A percentile compares a stretch with the other conserved stretches of the same genome.
Conservation (phyloP, 92 coral and sea anemone genomes). For the Ricordea florida region DNA sequence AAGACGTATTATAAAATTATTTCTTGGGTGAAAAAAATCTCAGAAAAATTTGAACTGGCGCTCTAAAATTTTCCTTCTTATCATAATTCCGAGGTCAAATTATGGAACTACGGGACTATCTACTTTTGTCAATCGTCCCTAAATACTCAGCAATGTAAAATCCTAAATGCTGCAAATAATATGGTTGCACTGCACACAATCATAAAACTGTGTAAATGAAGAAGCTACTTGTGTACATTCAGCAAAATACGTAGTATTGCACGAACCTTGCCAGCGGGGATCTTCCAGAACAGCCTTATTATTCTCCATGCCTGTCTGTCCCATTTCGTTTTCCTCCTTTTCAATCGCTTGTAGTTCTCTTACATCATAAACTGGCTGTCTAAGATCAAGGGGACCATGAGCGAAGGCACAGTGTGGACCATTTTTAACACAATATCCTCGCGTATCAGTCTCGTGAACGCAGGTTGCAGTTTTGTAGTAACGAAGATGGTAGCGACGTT, state of each 20-base stretch:
- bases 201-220: conserved; percentile 22
- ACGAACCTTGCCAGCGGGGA: conserved; percentile 99
- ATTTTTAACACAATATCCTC: conserved; percentile 99
- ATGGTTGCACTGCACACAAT: conserved; percentile 13
- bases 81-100: conserved; percentile 36
- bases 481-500: conserved; percentile 99
- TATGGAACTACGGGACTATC: conserved; percentile 11
- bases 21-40: not conserved
- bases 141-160: conserved; percentile 21
- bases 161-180: not conserved
- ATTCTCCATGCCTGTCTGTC: conserved; percentile 84
- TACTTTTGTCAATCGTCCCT: not conserved
- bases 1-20: not conserved
- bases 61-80: conserved; percentile 17
- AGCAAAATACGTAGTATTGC: no score
- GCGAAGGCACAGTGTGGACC: conserved; percentile 99
- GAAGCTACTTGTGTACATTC: conserved; percentile 51
- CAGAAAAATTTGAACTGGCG: conserved; percentile 15
- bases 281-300: conserved; percentile 97
- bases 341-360: conserved; percentile 99
- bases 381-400: conserved; percentile 98
- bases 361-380: conserved; percentile 99
- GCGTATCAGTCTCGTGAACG: conserved; percentile 98
- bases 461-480: conserved; percentile 99
- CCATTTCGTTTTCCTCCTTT: conserved; percentile 90